phyloP scores from a whole-genome alignment of 2,888 invertebrate species.

The Mayetiola destructor region DNA sequence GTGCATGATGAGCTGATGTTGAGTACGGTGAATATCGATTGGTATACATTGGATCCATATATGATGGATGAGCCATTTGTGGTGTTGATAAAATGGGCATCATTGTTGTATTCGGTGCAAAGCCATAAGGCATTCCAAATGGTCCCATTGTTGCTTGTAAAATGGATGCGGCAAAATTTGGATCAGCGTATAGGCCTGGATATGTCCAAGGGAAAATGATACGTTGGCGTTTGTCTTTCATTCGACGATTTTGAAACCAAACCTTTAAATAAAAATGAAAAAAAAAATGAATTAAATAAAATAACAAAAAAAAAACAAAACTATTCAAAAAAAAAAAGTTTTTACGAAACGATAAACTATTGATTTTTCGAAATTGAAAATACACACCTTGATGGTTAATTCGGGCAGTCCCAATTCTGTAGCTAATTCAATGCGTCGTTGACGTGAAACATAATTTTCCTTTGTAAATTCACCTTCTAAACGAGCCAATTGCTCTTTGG shows the following conservation, averaged over 20 bases:
- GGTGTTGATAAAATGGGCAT: constrained; percentile 40
- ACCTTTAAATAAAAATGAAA: constrained; percentile 45
- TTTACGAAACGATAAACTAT: too few relatives aligned
- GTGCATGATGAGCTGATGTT: too few relatives aligned
- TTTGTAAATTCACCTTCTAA: constrained; percentile 93
- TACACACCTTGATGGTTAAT: constrained; percentile 87
- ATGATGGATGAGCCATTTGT: too few relatives aligned
- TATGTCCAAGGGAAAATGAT: constrained; percentile 93
- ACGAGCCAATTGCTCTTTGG: constrained; percentile 78
- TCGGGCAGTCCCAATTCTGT: constrained; percentile 86
- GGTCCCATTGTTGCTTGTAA: constrained; percentile 76
- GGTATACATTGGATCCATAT: too few relatives aligned
- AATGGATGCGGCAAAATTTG: constrained; percentile 81
- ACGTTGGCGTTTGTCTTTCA: constrained; percentile 84
- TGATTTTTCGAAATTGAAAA: constrained; percentile 16
- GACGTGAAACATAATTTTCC: constrained; percentile 95
- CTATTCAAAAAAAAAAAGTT: not conserved
- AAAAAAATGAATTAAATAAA: not conserved
- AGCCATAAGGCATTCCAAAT: constrained; percentile 48
- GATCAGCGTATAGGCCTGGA: constrained; percentile 85
- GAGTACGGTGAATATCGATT: too few relatives aligned
- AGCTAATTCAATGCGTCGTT: constrained; percentile 87
- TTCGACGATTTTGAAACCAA: constrained; percentile 59
- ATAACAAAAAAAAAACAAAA: not conserved
- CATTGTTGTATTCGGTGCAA: constrained; percentile 43